phyloP scores from a whole-genome alignment of 2,797 vertebrate genomes.

The Periparus ater region DNA sequence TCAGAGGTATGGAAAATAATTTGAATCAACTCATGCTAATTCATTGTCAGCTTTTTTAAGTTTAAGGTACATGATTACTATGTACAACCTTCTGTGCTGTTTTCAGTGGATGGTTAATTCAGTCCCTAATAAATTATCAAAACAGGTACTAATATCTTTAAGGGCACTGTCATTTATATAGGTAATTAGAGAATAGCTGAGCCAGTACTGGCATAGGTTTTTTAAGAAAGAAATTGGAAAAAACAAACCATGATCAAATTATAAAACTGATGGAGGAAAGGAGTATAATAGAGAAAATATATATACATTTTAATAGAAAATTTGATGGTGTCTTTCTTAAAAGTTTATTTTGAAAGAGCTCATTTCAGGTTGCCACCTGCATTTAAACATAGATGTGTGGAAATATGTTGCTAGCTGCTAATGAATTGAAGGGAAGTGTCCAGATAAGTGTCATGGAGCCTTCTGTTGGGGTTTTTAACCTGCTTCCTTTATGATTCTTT shows the following conservation, averaged over 20 bases:
- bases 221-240: not conserved
- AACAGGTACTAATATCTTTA: not conserved
- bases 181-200: not conserved
- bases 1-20: not conserved
- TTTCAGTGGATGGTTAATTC: not conserved
- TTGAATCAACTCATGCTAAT: not conserved
- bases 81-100: not conserved
- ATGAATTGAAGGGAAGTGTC: not conserved
- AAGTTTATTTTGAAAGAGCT: not conserved
- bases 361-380: not conserved
- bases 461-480: not conserved
- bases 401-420: not conserved
- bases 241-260: not conserved
- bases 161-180: not conserved
- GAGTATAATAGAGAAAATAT: not conserved
- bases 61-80: not conserved
- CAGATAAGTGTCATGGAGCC: not conserved
- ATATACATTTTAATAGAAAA: not conserved
- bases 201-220: not conserved
- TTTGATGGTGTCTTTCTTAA: not conserved
- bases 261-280: not conserved
- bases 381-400: not conserved
- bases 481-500: not conserved
- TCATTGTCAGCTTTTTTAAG: not conserved
- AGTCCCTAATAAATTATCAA: not conserved